Evolutionary conservation across 2,113 vertebrate genomes (phyloP), one percentile per base, ranked within the genome.

Genomic region (Nesogale talazaci): DNA sequence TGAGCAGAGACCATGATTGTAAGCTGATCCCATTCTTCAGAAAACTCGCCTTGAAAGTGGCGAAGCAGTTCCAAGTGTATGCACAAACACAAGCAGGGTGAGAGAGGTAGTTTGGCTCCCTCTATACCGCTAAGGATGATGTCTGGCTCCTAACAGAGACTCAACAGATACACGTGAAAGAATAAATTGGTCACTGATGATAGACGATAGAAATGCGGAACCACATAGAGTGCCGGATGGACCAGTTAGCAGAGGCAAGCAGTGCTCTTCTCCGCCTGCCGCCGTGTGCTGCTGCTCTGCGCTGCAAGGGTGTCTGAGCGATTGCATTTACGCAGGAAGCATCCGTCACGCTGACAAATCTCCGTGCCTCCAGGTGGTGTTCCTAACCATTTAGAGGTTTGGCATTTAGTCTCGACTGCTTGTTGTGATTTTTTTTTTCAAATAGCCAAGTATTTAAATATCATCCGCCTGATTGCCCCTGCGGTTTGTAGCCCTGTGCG

Each of bases 391-490:
- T 84, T 79, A 94, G 94, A 92, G 63, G 81, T 29, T 90, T 95
- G 92, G 83, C 95, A 91, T 96, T 96, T 94, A 88, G 87, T 93
- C 89, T 91, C 87, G 76, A 92, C 74, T 75, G 87, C 74, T 93
- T 96, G 89, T 84, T 89, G 67, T 80, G 92, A 4, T 52, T 52
- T 52, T 52, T 52, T 59, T 92, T 96, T 92, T 91, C 94, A 96
- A 94, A 94, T 95, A 87, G 81, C 78, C 72, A 7, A 31, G 42
- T 93, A 94, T 94, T 95, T 93, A 88, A 94, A 84, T 90, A 86
- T 52, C 80, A 77, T 77, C 76, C 83, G 79, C 67, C 70, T 88
- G 80, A 92, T 83, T 67, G 86, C 59, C 86, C 74, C 85, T 57
- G 70, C 78, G 80, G 90, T 84, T 87, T 34, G 29, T 63, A 5